Percentiles rank a stretch among this genome's conserved stretches.
Evolutionary conservation across 1,140 invertebrate species (phyloP).

Genomic region (Eurosta solidaginis): DNA sequence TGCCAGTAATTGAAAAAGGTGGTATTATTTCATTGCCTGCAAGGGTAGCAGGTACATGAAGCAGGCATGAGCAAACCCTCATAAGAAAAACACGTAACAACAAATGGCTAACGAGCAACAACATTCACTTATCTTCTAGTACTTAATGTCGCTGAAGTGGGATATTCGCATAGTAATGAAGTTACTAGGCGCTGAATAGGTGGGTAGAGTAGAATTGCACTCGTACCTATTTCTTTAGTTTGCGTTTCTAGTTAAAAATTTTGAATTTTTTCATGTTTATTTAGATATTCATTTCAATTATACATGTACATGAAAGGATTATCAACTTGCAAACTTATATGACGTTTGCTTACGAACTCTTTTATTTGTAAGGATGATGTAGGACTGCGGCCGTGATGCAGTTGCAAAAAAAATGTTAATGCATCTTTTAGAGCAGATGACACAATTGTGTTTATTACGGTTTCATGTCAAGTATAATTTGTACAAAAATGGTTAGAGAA

Average conservation of each 20-base stretch:
- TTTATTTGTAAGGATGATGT: not conserved
- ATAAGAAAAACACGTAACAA: not conserved
- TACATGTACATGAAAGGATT: constrained; percentile 37
- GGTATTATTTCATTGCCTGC: no score
- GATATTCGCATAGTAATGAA: not conserved
- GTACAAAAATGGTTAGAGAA: no score
- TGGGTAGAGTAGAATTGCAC: no score
- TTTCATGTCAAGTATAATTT: no score
- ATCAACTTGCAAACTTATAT: constrained; percentile 32
- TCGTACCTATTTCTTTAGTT: not conserved
- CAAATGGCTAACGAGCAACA: constrained; percentile 21
- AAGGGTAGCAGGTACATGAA: not conserved
- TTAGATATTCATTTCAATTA: constrained; percentile 37
- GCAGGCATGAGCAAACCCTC: not conserved
- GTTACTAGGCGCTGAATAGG: no score
- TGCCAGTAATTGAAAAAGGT: no score
- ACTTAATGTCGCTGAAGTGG: not conserved
- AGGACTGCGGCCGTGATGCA: not conserved
- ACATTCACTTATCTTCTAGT: constrained; percentile 1
- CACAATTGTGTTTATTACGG: no score
- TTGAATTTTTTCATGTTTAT: constrained; percentile 21
- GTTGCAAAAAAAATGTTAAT: not conserved
- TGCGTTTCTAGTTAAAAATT: constrained; percentile 2
- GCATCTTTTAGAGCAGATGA: not conserved
- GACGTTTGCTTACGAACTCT: not conserved